A percentile compares a stretch with the other conserved stretches of the same genome.
These are phyloP conservation scores for Gorsachius goisagi DNA, from an alignment of 2,113 vertebrate genomes.

Conservation along the genomic window DNA sequence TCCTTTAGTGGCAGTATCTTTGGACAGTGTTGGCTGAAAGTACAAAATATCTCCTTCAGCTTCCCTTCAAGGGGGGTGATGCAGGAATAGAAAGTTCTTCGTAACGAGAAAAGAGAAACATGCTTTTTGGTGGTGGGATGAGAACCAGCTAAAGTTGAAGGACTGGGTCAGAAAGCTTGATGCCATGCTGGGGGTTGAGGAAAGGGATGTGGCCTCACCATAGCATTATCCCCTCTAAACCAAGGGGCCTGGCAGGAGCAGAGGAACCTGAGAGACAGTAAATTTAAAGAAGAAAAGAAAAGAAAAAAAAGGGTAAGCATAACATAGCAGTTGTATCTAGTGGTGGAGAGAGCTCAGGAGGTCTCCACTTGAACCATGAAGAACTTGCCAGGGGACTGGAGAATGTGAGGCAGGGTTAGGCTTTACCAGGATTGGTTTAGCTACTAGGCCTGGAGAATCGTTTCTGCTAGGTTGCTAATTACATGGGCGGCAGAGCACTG, in stretches of 20 bases:
- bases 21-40: not conserved
- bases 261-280: not conserved
- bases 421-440: not conserved
- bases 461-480: not conserved
- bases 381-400: not conserved
- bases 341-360: not conserved
- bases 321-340: not conserved
- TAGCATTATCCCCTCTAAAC: not conserved
- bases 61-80: not conserved
- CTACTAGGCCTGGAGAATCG: not conserved
- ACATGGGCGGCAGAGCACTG: accelerated
- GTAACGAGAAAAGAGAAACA: not conserved
- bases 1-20: not conserved
- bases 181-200: not conserved
- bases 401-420: not conserved
- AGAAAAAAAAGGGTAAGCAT: not conserved
- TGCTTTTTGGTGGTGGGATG: not conserved
- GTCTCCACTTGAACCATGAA: not conserved
- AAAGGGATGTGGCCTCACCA: not conserved
- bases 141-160: not conserved
- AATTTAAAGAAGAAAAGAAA: not conserved
- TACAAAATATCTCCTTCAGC: not conserved
- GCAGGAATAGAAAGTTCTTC: not conserved
- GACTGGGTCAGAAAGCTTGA: not conserved
- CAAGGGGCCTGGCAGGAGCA: not conserved